Evolutionary conservation across 2,888 invertebrate species (phyloP), one percentile per base, ranked within the genome.

Genomic region (Acleris laterana): DNA sequence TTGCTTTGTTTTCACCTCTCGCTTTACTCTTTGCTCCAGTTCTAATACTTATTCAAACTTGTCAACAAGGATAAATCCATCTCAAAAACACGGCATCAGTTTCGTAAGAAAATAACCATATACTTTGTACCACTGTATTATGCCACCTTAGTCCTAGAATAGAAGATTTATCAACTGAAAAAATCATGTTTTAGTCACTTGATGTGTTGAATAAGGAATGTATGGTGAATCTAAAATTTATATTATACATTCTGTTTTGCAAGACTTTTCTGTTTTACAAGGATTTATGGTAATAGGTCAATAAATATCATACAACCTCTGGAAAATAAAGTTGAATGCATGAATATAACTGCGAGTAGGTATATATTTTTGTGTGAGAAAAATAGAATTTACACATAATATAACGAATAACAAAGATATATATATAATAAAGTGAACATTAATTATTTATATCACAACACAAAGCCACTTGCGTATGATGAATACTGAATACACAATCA

Each of bases 401-500:
- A 28, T 2, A 25, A 19, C 3, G 16, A 38, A 56, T 50, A 56
- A 56, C 42, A 56, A 38, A 49, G 42, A 60, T 44, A 49, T 55
- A 52, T 55, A 52, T 44, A 25, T 46, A 46, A 57, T 49, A 59
- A 63, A 42, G 9, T 20, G 32, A 20, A 56, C n/a, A 66, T 66
- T 28, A 62, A 66, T 57, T 52, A 66, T 66, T 66, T 62, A 66
- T 66, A 62, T 57, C 66, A 66, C 56, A 62, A 62, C 62, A 66
- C 56, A 22, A 65, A 62, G 38, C 46, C 62, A 56, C 61, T 57
- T 52, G 46, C 46, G 61, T 48, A 52, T 66, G 56, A 62, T 69
- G 64, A 73, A 74, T 77, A 71, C 64, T 77, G 77, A 82, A 85
- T 82, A 78, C 76, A 77, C 77, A 72, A 78, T 71, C 44, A 68